Evolutionary conservation across 1,140 invertebrate genomes (phyloP), one percentile per base, ranked within the genome.

Genomic region (Drosophila pandora): DNA sequence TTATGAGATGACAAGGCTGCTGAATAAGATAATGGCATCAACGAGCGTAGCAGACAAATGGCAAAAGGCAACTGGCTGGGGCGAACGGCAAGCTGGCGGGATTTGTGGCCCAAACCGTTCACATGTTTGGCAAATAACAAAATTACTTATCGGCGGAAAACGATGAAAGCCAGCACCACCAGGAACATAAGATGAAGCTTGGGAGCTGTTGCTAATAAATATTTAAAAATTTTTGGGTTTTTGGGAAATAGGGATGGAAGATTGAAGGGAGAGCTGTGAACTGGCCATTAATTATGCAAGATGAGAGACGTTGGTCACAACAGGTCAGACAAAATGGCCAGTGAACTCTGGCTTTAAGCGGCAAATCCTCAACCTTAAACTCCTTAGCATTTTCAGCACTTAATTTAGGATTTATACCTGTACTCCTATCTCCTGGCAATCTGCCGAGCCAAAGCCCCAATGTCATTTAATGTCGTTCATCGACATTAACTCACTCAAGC

Each of bases 11-110:
- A 88, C 83, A 88, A 88, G 83, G 83, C 81, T 77, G 83, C 83
- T 83, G 83, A 88, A 77, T 83, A 83, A 88, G 83, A 88, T 88
- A 88, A 88, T 88, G 83, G 83, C 83, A 88, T 88, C 83, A 88
- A 84, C 80, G 76, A 76, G 79, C 74, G 60, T 62, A 62, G 61
- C 65, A 72, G 70, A 75, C 64, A 83, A 78, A 76, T 79, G 75
- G 80, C 75, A 72, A 48, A 43, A 43, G 41, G 41, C 41, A 21
- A 43, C 34, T 37, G 25, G 25, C 25, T 30, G 34, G 9, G 34
- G 34, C 34, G 12, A 37, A 10, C 34, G 34, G 34, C 34, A 28
- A 37, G 12, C 34, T 30, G 22, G 28, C 49, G 37, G 48, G 64
- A 58, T 72, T 64, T 61, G 58, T 55, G 62, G 65, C 62, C 56